Evolutionary conservation across 2,113 vertebrate species (phyloP), one percentile per base, ranked within the genome.

Genomic region (Oplegnathus fasciatus): DNA sequence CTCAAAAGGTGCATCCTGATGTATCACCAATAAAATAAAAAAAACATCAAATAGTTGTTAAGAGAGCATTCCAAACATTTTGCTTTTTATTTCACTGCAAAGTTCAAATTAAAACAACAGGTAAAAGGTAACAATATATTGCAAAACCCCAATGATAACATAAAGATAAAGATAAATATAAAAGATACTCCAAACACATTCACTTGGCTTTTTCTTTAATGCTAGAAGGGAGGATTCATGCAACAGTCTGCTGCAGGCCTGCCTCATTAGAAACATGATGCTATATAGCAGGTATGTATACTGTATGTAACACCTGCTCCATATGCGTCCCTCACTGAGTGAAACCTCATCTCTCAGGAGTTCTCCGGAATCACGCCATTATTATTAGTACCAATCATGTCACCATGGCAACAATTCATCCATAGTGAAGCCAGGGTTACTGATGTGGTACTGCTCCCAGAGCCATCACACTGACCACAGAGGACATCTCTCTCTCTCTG

Each of bases 391-490:
- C 18, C 15, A 18, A 46, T 70, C 10, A 54, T 68, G 66, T 79
- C 65, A 60, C 83, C 75, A 72, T 85, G 75, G 34, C 40, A 85
- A 67, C 75, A 26, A 18, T 76, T 73, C 61, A 34, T 42, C 50
- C 26, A 57, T 3, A n/a, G 44, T 37, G 55, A 76, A 52, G 1
- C 9, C 24, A 26, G 32, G 54, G 72, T 62, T 71, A 88, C 28
- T 46, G 42, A 55, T 67, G 15, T 71, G 72, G 46, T 13, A 22
- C n/a, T 3, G 20, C 20, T 70, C 42, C n/a, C 55, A 34, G 55
- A 46, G 57, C 60, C 2, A 24, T 75, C 42, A 68, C 48, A n/a
- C 44, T 72, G 62, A 50, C 54, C 68, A 57, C 60, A 70, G 17
- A 75, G 34, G 70, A 79, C 48, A 37, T 46, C 40, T 66, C 74